These are phyloP conservation scores for Anolis apletophallus DNA, from an alignment of 2,797 vertebrate genomes.

Conservation along the genomic window DNA sequence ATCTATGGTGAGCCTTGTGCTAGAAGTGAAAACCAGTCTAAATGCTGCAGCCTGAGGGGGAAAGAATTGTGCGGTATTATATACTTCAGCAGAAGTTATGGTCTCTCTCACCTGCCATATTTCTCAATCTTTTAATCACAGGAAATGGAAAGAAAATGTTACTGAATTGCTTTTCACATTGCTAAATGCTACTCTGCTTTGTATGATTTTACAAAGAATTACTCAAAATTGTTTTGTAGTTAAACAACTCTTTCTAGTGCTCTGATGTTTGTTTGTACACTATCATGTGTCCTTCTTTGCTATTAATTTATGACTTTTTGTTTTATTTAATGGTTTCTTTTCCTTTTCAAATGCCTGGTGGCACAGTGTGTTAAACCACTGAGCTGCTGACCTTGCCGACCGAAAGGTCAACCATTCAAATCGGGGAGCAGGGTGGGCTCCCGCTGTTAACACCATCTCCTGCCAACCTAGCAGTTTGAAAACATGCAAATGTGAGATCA, in stretches of 20 bases:
- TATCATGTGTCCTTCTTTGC: neutral
- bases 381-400: too few relatives aligned
- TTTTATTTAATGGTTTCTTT: neutral
- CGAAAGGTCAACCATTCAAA: too few relatives aligned
- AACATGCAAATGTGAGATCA: too few relatives aligned
- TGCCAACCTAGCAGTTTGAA: too few relatives aligned
- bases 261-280: neutral
- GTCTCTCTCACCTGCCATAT: neutral
- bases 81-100: neutral
- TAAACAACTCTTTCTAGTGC: neutral
- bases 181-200: neutral
- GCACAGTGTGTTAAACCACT: too few relatives aligned
- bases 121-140: neutral
- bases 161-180: neutral
- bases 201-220: neutral
- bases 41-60: neutral
- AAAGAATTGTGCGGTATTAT: neutral
- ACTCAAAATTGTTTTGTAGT: neutral
- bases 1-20: slow-evolving; percentile 89
- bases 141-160: neutral
- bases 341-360: neutral
- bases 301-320: neutral
- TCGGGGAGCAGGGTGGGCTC: too few relatives aligned
- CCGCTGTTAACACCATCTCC: too few relatives aligned
- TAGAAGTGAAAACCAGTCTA: neutral